Evolutionary conservation across 2,888 invertebrate genomes (phyloP).

Genomic region (Petrolisthes cinctipes): DNA sequence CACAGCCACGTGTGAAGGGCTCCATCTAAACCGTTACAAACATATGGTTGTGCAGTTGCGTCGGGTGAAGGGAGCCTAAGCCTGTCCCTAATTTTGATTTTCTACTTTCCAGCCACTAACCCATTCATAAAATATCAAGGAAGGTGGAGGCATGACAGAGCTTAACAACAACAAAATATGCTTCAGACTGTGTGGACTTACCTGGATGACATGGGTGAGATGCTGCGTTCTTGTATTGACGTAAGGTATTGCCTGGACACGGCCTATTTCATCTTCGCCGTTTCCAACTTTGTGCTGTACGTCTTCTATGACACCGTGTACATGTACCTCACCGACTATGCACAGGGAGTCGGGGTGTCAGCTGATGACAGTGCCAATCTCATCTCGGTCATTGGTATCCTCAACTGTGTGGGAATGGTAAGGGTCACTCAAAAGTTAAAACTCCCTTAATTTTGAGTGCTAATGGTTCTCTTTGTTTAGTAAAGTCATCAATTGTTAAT

Average conservation of each 20-base stretch:
- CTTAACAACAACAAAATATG: no score
- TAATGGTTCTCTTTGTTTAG: background rate
- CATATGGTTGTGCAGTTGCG: no score
- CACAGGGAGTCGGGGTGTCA: conserved; percentile 80
- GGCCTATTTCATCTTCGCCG: conserved; percentile 84
- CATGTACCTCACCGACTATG: conserved; percentile 90
- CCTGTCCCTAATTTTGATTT: no score
- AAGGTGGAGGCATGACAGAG: no score
- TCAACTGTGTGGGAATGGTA: conserved; percentile 92
- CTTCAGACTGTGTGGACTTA: conserved; percentile 78
- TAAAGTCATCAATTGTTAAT: no score
- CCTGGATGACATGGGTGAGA: conserved; percentile 79
- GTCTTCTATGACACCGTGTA: conserved; percentile 93
- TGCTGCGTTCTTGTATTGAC: conserved; percentile 83
- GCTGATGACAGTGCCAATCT: conserved; percentile 79
- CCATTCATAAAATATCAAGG: no score
- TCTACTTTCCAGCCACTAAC: no score
- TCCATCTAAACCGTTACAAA: no score
- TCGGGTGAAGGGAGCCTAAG: no score
- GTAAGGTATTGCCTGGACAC: conserved; percentile 79
- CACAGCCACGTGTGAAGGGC: no score
- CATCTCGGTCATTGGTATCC: conserved; percentile 87
- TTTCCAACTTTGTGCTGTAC: conserved; percentile 90
- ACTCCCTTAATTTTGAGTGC: background rate
- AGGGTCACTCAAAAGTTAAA: conserved; percentile 67